phyloP scores from a whole-genome alignment of 2,888 invertebrate species.

The Brachylomia viminalis region DNA sequence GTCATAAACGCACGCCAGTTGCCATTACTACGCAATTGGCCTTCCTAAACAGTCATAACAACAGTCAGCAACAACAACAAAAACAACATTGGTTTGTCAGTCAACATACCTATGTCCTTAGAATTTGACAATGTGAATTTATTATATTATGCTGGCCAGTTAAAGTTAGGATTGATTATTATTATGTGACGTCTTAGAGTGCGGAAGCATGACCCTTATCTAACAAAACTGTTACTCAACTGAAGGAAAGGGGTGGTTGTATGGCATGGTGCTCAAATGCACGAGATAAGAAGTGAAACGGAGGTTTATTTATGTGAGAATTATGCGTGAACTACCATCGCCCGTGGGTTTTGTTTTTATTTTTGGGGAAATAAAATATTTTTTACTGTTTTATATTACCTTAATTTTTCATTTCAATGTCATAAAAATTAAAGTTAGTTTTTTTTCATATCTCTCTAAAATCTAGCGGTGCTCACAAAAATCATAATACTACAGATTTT shows the following conservation, averaged over 20 bases:
- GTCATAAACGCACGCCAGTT: too few relatives aligned
- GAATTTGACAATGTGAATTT: too few relatives aligned
- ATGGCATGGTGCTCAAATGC: constrained; percentile 29
- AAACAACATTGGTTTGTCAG: too few relatives aligned
- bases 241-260: constrained; percentile 7
- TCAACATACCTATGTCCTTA: too few relatives aligned
- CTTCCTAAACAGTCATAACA: too few relatives aligned
- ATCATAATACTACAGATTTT: too few relatives aligned
- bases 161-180: background rate
- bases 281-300: constrained; percentile 43
- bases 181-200: background rate
- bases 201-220: constrained; percentile 9
- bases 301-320: constrained; percentile 58
- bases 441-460: background rate
- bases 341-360: constrained; percentile 21
- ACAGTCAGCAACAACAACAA: too few relatives aligned
- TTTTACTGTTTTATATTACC: background rate
- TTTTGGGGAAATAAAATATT: background rate
- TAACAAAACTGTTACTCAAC: constrained; percentile 25
- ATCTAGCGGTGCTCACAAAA: background rate
- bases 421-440: background rate
- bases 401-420: background rate
- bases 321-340: constrained; percentile 53
- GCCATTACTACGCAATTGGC: too few relatives aligned
- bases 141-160: too few relatives aligned